These are phyloP conservation scores for Lasaia peninsularis DNA, from an alignment of 1,140 invertebrate genomes.

Conservation along the genomic window DNA sequence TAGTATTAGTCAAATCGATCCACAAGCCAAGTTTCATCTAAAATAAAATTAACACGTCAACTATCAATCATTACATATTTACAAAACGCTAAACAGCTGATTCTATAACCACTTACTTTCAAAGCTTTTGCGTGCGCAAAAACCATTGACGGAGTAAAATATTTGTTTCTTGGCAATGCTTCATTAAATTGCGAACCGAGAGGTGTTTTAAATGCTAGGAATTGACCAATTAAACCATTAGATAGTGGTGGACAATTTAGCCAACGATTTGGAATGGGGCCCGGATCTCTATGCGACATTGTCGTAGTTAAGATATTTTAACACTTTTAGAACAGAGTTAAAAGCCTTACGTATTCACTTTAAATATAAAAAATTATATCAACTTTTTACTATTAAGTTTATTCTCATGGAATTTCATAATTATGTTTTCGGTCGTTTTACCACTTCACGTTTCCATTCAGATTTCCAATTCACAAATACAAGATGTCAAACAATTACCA, in stretches of 20 bases:
- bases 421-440: no score
- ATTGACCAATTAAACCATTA: slow-evolving; percentile 85
- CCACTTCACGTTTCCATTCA: no score
- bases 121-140: slow-evolving; percentile 84
- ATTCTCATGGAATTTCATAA: not conserved
- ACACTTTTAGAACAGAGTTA: not conserved
- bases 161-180: slow-evolving; percentile 87
- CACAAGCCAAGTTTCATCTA: slow-evolving; percentile 94
- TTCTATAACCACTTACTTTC: slow-evolving; percentile 77
- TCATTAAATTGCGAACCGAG: slow-evolving; percentile 86
- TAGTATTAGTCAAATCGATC: slow-evolving; percentile 98
- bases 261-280: slow-evolving; percentile 92
- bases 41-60: slow-evolving; percentile 33
- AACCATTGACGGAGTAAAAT: slow-evolving; percentile 92
- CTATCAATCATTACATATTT: slow-evolving; percentile 10
- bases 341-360: not conserved
- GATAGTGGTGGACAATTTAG: slow-evolving; percentile 94
- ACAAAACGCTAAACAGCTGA: slow-evolving; percentile 20
- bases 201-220: slow-evolving; percentile 96
- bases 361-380: not conserved
- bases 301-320: not conserved
- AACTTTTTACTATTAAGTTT: not conserved
- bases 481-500: no score
- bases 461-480: no score
- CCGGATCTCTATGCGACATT: slow-evolving; percentile 70